Conservation (phyloP, 2,888 invertebrate species). For the Eristalinus sepulchralis region DNA sequence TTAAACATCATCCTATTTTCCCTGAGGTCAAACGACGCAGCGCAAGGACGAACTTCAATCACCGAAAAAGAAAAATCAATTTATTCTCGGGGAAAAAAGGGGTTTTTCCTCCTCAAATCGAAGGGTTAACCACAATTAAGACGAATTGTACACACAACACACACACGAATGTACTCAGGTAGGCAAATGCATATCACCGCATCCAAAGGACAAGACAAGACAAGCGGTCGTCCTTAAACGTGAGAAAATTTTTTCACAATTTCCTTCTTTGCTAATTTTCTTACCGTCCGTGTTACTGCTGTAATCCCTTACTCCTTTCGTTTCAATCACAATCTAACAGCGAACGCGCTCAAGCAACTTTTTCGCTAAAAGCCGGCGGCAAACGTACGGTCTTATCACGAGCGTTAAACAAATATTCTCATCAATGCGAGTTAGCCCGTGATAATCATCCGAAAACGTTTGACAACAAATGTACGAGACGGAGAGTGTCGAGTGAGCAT, state of each 20-base stretch:
- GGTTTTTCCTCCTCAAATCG: constrained; percentile 30
- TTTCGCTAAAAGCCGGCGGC: constrained; percentile 42
- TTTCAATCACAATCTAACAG: neutral
- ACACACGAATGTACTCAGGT: constrained; percentile 28
- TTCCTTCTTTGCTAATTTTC: constrained; percentile 15
- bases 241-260: constrained; percentile 42
- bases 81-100: constrained; percentile 20
- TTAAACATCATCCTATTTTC: constrained; percentile 23
- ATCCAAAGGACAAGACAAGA: constrained; percentile 49
- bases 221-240: constrained; percentile 46
- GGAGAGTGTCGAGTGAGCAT: constrained; percentile 44
- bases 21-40: constrained; percentile 7
- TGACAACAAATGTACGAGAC: constrained; percentile 38
- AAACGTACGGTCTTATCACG: constrained; percentile 38
- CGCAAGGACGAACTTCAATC: neutral
- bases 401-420: constrained; percentile 58
- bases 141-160: constrained; percentile 37
- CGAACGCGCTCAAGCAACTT: constrained; percentile 1
- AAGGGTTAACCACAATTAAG: constrained; percentile 61
- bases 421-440: constrained; percentile 40
- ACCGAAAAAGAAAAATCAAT: constrained; percentile 6
- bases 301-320: neutral
- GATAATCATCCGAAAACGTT: constrained; percentile 54
- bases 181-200: constrained; percentile 35
- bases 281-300: constrained; percentile 36